Evolutionary conservation across 2,113 vertebrate species (phyloP), one percentile per base, ranked within the genome.

Genomic region (Glaucidium brasilianum): DNA sequence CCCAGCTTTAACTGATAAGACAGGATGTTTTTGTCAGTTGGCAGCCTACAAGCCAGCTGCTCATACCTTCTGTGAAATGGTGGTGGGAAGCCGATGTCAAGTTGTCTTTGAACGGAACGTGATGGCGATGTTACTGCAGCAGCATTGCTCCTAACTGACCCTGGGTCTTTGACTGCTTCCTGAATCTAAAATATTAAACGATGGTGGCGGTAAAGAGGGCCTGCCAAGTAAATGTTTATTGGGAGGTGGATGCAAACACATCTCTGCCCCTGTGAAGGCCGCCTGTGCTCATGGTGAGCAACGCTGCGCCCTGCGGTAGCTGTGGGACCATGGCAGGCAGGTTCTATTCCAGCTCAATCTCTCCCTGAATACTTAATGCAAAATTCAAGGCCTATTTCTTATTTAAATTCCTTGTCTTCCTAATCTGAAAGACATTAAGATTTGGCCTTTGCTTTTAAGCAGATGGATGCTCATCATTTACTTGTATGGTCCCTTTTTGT

Each of bases 391-490:
- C 45, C 19, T 34, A 14, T 78, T 94, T 91, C 45, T 66, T 25
- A 67, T 53, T 93, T 58, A 63, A 91, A 84, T 88, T 59, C 72
- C 52, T 94, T 34, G 56, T 39, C 68, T 86, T 75, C 56, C 87
- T 92, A 47, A 81, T 90, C 56, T 60, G 60, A 82, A 81, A 87
- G 50, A 30, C 56, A 91, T 86, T 26, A 60, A 91, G 78, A 89
- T 91, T 80, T 92, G 82, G 78, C 88, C 50, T 94, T 85, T 94
- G 78, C 27, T 83, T 93, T 95, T 52, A 80, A 80, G 92, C 85
- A 91, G 90, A 85, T 74, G 92, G 85, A 78, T 71, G 84, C 8
- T 94, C 93, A 45, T 78, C 49, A 86, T 94, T 79, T 78, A 78
- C 78, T 91, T 77, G 45, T 7, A 39, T 8, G 60, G 41, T 35